Evolutionary conservation across 2,888 invertebrate species (phyloP).

Genomic region (Orchestes rusci): DNA sequence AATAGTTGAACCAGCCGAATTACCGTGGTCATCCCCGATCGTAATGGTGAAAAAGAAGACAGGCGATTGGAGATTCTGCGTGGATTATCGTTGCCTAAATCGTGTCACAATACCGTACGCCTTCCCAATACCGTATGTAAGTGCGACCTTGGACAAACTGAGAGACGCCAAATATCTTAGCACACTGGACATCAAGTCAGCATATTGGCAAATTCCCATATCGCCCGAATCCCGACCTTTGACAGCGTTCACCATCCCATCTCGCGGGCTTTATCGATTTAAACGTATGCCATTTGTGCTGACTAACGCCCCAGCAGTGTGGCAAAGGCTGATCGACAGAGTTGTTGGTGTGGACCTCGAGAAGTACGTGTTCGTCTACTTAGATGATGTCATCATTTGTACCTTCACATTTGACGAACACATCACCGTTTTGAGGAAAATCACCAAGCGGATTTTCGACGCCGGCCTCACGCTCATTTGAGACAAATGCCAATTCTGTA

Average conservation of each 20-base stretch:
- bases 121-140: slow-evolving; percentile 1
- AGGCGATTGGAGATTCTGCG: no score
- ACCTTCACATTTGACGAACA: no score
- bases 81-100: slow-evolving; percentile 4
- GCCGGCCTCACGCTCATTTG: slow-evolving; percentile 26
- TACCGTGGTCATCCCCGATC: no score
- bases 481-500: slow-evolving; percentile 24
- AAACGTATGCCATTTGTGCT: slow-evolving; percentile 5
- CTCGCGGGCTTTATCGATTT: not conserved
- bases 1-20: slow-evolving; percentile 1
- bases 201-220: no score
- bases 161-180: not conserved
- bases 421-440: slow-evolving; percentile 24
- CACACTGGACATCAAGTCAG: not conserved
- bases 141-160: no score
- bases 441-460: slow-evolving; percentile 25
- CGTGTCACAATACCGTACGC: not conserved
- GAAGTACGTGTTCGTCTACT: no score
- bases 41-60: no score
- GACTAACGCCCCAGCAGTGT: no score
- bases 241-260: slow-evolving; percentile 4
- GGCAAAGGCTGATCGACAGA: no score
- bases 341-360: no score
- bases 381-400: not conserved
- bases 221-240: not conserved